phyloP scores from a whole-genome alignment of 1,140 invertebrate genomes.

The Panulirus ornatus region DNA sequence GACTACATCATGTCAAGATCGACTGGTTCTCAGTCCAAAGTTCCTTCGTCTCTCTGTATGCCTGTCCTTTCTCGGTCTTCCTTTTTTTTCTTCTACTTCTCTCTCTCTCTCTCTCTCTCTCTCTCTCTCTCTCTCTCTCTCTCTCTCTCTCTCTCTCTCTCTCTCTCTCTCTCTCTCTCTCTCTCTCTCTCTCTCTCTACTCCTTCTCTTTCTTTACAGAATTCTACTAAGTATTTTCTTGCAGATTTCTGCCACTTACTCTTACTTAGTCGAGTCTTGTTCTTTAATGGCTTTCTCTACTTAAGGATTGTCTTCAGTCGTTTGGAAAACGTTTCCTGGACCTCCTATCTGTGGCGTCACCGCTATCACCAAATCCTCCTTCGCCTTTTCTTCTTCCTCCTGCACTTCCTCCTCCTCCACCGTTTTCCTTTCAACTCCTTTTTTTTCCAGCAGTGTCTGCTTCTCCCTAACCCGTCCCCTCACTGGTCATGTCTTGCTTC shows the following conservation, averaged over 20 bases:
- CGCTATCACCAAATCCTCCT: not conserved
- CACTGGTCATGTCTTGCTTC: not conserved
- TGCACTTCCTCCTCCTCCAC: too few relatives aligned
- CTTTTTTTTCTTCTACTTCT: not conserved
- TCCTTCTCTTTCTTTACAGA: conserved; percentile 10
- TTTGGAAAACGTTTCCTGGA: not conserved
- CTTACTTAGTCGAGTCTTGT: not conserved
- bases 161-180: conserved; percentile 32
- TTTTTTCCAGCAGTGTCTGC: not conserved
- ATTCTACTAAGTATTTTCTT: not conserved
- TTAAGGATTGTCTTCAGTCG: not conserved
- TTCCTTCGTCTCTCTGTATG: not conserved
- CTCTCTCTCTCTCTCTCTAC: conserved; percentile 41
- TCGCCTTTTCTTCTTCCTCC: not conserved
- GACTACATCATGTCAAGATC: not conserved
- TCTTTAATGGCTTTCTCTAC: not conserved
- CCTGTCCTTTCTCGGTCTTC: not conserved
- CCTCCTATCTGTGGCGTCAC: not conserved
- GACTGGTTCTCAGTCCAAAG: not conserved
- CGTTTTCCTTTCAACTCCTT: not conserved
- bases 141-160: conserved; percentile 1
- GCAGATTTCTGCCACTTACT: not conserved
- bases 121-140: conserved; percentile 14
- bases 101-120: not conserved
- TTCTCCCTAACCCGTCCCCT: not conserved